Percentiles rank a stretch among this genome's conserved stretches.
Evolutionary conservation across 2,888 invertebrate species (phyloP).

Genomic region (Drosophila hamatofila): DNA sequence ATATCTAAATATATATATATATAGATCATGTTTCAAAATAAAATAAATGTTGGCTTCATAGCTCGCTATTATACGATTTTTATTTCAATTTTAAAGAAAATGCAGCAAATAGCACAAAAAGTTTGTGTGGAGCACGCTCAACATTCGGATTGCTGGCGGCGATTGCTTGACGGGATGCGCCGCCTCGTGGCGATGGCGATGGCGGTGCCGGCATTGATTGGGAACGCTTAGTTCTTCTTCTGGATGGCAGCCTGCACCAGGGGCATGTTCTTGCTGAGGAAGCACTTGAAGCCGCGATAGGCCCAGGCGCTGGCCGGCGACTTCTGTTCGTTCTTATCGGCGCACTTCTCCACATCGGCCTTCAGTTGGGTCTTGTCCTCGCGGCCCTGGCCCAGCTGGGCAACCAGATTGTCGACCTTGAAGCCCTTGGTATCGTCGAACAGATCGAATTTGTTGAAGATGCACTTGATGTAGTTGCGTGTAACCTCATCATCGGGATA

Average conservation of each 20-base stretch:
- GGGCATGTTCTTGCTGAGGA: conserved; percentile 84
- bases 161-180: conserved; percentile 8
- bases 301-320: conserved; percentile 83
- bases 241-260: conserved; percentile 84
- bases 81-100: conserved; percentile 67
- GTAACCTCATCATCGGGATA: conserved; percentile 85
- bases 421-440: conserved; percentile 84
- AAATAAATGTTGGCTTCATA: conserved; percentile 40
- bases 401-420: conserved; percentile 83
- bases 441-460: conserved; percentile 84
- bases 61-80: conserved; percentile 76
- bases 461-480: conserved; percentile 84
- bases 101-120: conserved; percentile 46
- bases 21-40: conserved; percentile 1
- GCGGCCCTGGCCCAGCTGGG: conserved; percentile 84
- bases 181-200: too few relatives aligned
- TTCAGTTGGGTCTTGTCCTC: conserved; percentile 82
- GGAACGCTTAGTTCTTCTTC: conserved; percentile 72
- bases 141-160: conserved; percentile 3
- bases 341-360: conserved; percentile 83
- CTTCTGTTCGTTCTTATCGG: conserved; percentile 84
- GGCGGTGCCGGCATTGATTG: background rate
- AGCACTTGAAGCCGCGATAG: conserved; percentile 85
- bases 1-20: background rate
- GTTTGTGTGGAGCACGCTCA: conserved; percentile 13